Percentiles rank a stretch among this genome's conserved stretches.
Evolutionary conservation across 2,797 vertebrate species (phyloP).

Genomic region (Trichosurus vulpecula): DNA sequence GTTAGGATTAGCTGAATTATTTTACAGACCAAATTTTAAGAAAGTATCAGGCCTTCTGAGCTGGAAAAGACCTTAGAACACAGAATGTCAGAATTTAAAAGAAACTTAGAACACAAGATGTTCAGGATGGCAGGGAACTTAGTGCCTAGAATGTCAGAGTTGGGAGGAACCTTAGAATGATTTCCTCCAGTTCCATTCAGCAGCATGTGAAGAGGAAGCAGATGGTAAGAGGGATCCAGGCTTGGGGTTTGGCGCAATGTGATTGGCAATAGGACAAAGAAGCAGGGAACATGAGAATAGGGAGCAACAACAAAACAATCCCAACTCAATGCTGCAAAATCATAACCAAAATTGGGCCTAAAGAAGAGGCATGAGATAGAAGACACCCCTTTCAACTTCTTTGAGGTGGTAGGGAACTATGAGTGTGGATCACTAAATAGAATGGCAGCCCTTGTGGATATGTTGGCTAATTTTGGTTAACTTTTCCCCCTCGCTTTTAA

Average conservation of each 20-base stretch:
- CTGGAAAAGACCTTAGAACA: not conserved
- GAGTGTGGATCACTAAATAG: not conserved
- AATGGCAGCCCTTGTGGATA: not conserved
- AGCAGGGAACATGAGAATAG: not conserved
- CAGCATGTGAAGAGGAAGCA: not conserved
- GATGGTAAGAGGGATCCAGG: not conserved
- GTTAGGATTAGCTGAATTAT: not conserved
- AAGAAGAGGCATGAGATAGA: not conserved
- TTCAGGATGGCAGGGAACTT: not conserved
- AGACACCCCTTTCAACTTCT: not conserved
- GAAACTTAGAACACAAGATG: not conserved
- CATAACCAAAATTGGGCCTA: not conserved
- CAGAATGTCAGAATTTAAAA: not conserved
- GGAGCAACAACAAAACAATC: not conserved
- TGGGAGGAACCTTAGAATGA: not conserved
- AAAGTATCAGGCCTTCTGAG: not conserved
- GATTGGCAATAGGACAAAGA: not conserved
- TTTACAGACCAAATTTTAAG: not conserved
- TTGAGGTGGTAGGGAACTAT: not conserved
- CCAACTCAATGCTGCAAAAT: not conserved
- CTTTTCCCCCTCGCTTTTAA: not conserved
- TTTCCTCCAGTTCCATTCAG: not conserved
- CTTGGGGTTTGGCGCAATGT: not conserved
- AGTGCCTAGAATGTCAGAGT: not conserved
- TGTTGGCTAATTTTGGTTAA: not conserved